Evolutionary conservation across 2,113 vertebrate genomes (phyloP).

Genomic region (Brevimyrus niger): DNA sequence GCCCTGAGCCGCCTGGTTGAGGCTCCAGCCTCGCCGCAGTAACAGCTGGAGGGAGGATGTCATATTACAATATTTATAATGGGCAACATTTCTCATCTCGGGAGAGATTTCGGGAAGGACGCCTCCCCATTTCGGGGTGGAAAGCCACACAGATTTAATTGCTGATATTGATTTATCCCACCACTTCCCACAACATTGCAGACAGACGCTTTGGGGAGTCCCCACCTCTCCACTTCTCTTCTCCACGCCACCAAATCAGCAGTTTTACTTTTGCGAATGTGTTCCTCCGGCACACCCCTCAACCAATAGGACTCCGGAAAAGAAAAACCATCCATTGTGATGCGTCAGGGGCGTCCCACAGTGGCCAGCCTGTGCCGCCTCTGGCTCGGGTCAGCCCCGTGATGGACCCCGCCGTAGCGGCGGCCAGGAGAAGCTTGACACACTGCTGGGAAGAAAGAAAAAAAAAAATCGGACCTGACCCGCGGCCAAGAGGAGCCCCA

Average conservation of each 20-base stretch:
- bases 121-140: not conserved
- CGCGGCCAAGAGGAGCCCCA: not conserved
- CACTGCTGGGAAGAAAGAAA: constrained; percentile 12
- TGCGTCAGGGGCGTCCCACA: not conserved
- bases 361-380: not conserved
- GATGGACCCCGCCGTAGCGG: not conserved
- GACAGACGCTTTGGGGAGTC: not conserved
- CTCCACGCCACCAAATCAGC: not conserved
- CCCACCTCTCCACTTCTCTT: not conserved
- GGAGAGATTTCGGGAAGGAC: not conserved
- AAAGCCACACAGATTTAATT: not conserved
- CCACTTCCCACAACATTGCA: not conserved
- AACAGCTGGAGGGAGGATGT: not conserved
- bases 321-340: not conserved
- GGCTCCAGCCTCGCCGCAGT: not conserved
- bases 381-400: not conserved
- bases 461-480: not conserved
- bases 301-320: not conserved
- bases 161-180: not conserved
- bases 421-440: not conserved
- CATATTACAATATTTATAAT: not conserved
- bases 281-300: not conserved
- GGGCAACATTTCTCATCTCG: not conserved
- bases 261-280: not conserved
- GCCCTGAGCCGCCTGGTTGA: not conserved